Conservation (phyloP, 1,140 invertebrate genomes). For the Brachionus rubens region DNA sequence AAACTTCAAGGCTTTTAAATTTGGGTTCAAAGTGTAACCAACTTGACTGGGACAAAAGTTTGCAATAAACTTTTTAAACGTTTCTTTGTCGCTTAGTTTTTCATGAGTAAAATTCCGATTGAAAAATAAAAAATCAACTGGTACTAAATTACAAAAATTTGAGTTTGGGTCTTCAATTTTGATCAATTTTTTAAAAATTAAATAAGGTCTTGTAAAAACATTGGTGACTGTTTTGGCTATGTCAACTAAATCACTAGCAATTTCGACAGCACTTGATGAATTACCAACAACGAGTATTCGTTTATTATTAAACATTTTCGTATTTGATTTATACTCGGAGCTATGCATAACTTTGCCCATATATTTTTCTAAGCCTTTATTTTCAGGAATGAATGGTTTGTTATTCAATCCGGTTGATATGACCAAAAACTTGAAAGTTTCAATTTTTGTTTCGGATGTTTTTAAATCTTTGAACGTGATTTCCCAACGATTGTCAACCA, state of each 20-base stretch:
- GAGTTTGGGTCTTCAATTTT: neutral
- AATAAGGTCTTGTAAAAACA: neutral
- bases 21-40: neutral
- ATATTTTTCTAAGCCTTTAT: neutral
- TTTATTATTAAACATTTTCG: neutral
- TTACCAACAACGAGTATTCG: neutral
- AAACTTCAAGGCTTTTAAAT: neutral
- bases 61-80: neutral
- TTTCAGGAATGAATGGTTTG: neutral
- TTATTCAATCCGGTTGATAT: neutral
- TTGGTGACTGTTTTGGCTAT: neutral
- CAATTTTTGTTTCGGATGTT: neutral
- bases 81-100: neutral
- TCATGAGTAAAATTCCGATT: neutral
- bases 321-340: neutral
- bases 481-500: neutral
- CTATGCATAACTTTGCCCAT: slow-evolving; percentile 23
- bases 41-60: too few relatives aligned
- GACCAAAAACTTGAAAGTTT: neutral
- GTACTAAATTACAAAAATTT: neutral
- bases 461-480: neutral
- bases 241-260: neutral
- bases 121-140: neutral
- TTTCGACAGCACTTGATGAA: slow-evolving; percentile 4
- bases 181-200: neutral